Percentiles rank a stretch among this genome's conserved stretches.
Evolutionary conservation across 2,113 vertebrate genomes (phyloP).

Genomic region (Apistogramma diplotaenia): DNA sequence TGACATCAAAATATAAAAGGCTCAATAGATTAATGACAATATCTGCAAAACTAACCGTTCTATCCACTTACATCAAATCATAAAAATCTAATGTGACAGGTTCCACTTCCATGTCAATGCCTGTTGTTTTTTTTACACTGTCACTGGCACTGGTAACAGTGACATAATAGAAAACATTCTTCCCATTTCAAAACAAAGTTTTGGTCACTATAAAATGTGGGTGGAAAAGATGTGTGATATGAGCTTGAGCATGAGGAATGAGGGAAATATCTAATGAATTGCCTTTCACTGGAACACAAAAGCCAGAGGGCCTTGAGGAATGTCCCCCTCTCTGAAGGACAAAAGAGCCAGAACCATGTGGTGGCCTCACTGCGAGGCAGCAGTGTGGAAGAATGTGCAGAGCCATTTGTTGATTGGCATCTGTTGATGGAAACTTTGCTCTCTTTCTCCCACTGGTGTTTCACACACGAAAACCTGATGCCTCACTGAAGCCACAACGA

Average conservation of each 20-base stretch:
- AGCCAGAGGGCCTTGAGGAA: conserved; percentile 58
- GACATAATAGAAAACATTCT: neutral
- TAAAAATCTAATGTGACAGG: neutral
- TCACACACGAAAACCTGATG: conserved; percentile 5
- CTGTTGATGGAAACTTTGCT: neutral
- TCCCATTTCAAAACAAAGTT: neutral
- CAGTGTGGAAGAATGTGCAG: conserved; percentile 35
- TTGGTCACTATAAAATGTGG: neutral
- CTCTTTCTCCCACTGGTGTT: neutral
- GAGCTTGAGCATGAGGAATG: conserved; percentile 8
- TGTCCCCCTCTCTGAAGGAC: conserved; percentile 31
- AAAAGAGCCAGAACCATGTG: conserved; percentile 20
- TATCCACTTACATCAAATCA: neutral
- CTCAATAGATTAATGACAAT: neutral
- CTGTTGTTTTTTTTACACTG: neutral
- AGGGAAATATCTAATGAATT: conserved; percentile 52
- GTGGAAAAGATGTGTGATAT: neutral
- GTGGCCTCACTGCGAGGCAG: conserved; percentile 23
- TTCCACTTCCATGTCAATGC: neutral
- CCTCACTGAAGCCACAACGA: neutral
- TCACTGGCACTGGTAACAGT: neutral
- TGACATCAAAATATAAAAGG: neutral
- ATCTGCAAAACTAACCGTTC: neutral
- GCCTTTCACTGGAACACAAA: conserved; percentile 61
- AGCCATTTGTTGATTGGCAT: conserved; percentile 25